Base-by-base conservation (phyloP, 2,888 invertebrate species). In the Drosophila cognata region DNA sequence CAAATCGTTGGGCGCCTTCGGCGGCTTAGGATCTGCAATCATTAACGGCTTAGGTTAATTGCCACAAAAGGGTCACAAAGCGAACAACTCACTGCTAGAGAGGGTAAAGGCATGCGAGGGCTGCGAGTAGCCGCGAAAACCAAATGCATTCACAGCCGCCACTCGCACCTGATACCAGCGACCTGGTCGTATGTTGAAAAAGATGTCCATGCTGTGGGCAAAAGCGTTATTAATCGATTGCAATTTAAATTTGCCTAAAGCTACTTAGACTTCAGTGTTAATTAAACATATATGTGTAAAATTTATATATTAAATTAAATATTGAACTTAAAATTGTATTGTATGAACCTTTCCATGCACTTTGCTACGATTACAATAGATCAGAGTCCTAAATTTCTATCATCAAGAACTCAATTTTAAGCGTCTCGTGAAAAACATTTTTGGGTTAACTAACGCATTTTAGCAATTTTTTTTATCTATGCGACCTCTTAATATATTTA, bases 161-260 rank as follows among this genome's bases (percentile, higher is more conserved):
- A 96, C 95, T n/a, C 96, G 94, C 89, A 96, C 96, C 80, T 96
- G 95, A 92, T 96, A 97, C 96, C 96, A 96, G 57, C 95, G 95
- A 5, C 96, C 96, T 0, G 96, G 95, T 87, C 91, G 91, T 67
- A 93, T 83, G 59, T 92, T 92, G 46, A 93, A 92, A n/a, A 88
- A 88, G 36, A 92, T 90, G 57, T 90, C 89, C 52, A 88, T 93
- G 79, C 93, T 93, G 71, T n/a, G 55, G 67, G 53, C 50, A 16
- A 11, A 35, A 33, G 8, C n/a, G 4, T 29, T 38, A 46, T 10
- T 52, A 33, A 52, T 18, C 13, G 21, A 48, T 6, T 41, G 28
- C 31, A 16, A 4, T n/a, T 13, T 52, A 4, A n/a, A n/a, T n/a
- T 51, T 4, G 16, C 7, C 7, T 4, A 25, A 25, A 21, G 5